phyloP scores from a whole-genome alignment of 2,797 vertebrate genomes.

The Tachyglossus aculeatus region DNA sequence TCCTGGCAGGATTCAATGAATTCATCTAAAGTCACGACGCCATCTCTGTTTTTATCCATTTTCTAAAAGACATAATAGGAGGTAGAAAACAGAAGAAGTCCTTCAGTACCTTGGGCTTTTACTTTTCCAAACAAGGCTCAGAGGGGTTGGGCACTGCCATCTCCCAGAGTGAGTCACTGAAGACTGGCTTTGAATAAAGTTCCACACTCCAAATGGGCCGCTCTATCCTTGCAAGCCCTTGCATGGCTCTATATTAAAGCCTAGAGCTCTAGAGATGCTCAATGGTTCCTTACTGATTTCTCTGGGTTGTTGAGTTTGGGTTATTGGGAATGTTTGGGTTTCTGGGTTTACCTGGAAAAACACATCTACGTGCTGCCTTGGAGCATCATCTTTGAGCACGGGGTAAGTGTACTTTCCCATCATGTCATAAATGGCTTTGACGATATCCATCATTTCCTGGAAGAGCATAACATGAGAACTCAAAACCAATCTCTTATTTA shows the following conservation, averaged over 20 bases:
- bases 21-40: constrained; percentile 95
- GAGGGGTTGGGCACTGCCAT: neutral
- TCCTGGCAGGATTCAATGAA: constrained; percentile 95
- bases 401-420: constrained; percentile 98
- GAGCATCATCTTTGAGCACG: constrained; percentile 91
- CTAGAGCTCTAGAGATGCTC: too few relatives aligned
- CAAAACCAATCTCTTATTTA: neutral
- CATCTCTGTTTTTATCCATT: constrained; percentile 99
- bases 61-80: constrained; percentile 80
- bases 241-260: too few relatives aligned
- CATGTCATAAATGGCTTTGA: constrained; percentile 98
- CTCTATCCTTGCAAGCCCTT: too few relatives aligned
- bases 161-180: neutral
- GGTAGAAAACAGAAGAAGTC: neutral
- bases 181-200: neutral
- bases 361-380: constrained; percentile 92
- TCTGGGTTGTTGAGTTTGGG: neutral
- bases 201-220: neutral
- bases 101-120: neutral
- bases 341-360: constrained; percentile 88
- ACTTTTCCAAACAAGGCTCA: neutral
- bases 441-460: constrained; percentile 98
- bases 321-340: neutral
- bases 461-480: constrained; percentile 28
- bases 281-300: too few relatives aligned